Evolutionary conservation across 1,140 invertebrate genomes (phyloP).

Genomic region (Monochamus saltuarius): DNA sequence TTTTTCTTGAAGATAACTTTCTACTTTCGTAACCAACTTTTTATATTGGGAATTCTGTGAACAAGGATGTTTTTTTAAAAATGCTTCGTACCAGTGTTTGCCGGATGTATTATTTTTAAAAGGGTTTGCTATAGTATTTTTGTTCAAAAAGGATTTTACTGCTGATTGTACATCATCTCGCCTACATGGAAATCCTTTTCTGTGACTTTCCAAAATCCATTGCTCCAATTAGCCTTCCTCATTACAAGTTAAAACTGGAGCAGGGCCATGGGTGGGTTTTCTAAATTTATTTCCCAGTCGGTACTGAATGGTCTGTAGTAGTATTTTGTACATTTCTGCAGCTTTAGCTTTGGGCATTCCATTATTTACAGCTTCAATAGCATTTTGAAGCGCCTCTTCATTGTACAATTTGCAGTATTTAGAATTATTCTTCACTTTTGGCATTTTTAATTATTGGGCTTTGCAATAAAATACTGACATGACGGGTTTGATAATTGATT

Average conservation of each 20-base stretch:
- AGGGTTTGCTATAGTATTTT: slow-evolving; percentile 32
- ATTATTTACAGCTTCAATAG: too few species aligned
- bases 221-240: slow-evolving; percentile 26
- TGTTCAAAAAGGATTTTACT: slow-evolving; percentile 28
- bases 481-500: too few species aligned
- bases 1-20: slow-evolving; percentile 36
- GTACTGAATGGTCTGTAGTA: slow-evolving; percentile 20
- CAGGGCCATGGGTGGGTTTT: slow-evolving; percentile 22
- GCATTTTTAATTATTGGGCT: too few species aligned
- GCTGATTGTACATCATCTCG: slow-evolving; percentile 26
- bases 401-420: too few species aligned
- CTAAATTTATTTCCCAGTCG: slow-evolving; percentile 5
- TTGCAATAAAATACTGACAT: too few species aligned
- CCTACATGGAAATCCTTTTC: slow-evolving; percentile 29
- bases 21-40: slow-evolving; percentile 46
- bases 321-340: slow-evolving; percentile 3
- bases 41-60: slow-evolving; percentile 30
- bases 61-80: slow-evolving; percentile 40
- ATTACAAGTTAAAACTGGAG: slow-evolving; percentile 21
- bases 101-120: slow-evolving; percentile 42
- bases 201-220: slow-evolving; percentile 25
- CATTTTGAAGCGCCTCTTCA: too few species aligned
- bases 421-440: too few species aligned
- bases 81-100: slow-evolving; percentile 42
- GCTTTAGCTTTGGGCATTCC: background rate